A percentile compares a stretch with the other conserved stretches of the same genome.
These are phyloP conservation scores for Gnathonemus echidnorhynchus DNA, from an alignment of 2,113 vertebrate species.

Conservation along the genomic window DNA sequence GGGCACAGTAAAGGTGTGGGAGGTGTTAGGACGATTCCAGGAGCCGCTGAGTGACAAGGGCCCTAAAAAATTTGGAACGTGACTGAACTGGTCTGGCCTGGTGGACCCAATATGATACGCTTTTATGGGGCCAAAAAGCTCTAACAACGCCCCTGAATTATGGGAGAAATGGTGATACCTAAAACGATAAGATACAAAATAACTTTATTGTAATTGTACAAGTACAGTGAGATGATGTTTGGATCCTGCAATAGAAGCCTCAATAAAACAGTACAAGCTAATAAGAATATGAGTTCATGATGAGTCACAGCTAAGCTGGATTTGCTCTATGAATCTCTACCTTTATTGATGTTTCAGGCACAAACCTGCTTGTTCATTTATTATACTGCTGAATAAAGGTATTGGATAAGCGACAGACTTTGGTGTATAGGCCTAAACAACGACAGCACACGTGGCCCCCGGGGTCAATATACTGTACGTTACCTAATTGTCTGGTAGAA, in stretches of 20 bases:
- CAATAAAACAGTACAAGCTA: neutral
- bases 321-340: neutral
- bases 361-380: neutral
- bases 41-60: too few species aligned
- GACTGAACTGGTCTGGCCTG: too few species aligned
- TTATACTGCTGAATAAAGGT: neutral
- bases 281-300: neutral
- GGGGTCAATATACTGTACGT: neutral
- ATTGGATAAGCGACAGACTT: neutral
- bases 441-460: neutral
- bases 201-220: too few species aligned
- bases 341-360: neutral
- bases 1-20: too few species aligned
- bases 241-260: too few species aligned
- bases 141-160: neutral
- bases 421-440: neutral
- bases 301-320: neutral
- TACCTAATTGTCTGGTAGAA: neutral
- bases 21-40: too few species aligned
- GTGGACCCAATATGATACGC: too few species aligned
- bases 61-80: too few species aligned
- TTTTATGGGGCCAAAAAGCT: too few species aligned
- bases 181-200: neutral
- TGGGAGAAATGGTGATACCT: neutral
- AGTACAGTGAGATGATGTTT: too few species aligned